These are phyloP conservation scores for Cephonodes hylas DNA, from an alignment of 2,888 invertebrate genomes.

Conservation along the genomic window DNA sequence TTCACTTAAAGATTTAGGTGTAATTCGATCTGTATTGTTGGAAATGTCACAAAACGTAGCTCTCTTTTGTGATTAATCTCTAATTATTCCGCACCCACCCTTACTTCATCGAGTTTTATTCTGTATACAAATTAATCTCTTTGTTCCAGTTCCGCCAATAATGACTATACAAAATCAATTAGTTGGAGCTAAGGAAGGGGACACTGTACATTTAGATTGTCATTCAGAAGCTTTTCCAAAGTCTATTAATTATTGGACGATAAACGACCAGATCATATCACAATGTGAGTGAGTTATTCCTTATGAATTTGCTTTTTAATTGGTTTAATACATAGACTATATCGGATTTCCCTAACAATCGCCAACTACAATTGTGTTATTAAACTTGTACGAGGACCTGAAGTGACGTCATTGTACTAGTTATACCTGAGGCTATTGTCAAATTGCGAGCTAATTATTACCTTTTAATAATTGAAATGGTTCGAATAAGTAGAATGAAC, in stretches of 20 bases:
- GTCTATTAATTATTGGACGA: constrained; percentile 90
- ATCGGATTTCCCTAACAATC: neutral
- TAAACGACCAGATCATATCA: constrained; percentile 85
- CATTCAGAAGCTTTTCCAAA: constrained; percentile 89
- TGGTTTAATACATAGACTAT: constrained; percentile 14
- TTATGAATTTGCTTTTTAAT: neutral
- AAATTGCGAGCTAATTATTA: neutral
- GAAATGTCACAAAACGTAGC: neutral
- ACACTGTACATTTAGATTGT: constrained; percentile 86
- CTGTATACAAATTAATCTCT: constrained; percentile 1
- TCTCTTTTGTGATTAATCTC: neutral
- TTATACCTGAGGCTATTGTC: too few species aligned
- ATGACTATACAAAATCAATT: constrained; percentile 89
- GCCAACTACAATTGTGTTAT: neutral
- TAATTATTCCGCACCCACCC: constrained; percentile 1
- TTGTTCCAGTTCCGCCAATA: constrained; percentile 86
- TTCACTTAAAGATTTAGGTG: neutral
- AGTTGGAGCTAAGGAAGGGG: constrained; percentile 86
- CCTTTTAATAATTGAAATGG: neutral
- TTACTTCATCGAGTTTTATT: neutral
- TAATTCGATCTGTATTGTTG: neutral
- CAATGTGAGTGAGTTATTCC: constrained; percentile 77
- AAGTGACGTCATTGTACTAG: neutral
- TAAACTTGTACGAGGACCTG: neutral
- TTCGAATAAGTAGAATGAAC: neutral